Base-by-base conservation (phyloP, 2,797 vertebrate species). In the Chiropotes sagulatus region DNA sequence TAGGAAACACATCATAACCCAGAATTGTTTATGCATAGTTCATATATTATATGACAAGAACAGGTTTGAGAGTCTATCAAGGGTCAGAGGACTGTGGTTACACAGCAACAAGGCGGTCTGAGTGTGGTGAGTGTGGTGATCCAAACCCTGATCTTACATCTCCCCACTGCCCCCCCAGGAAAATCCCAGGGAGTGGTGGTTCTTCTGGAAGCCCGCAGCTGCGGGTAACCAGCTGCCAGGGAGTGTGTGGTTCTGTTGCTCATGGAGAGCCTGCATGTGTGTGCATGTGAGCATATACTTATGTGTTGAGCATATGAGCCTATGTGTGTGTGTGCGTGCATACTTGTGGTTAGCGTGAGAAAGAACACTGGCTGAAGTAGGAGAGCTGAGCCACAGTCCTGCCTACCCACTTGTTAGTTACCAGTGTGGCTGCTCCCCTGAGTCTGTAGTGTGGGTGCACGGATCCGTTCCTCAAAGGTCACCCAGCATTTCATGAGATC, bases 21-120 rank as follows among this genome's bases (percentile, higher is more conserved):
- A 78, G 94, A 81, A 54, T 48, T 97, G 96, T 97, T 97, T 96
- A 96, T 70, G 89, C 87, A 57, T 84, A 95, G 94, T 96, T 97
- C 86, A 33, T 80, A 72, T 94, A 93, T 96, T 93, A 94, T 72
- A 73, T 94, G 98, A 96, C 91, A 41, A 89, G 95, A 78, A 79
- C 14, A 44, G 91, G 30, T 91, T 81, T 39, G 86, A 80, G 94
- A 83, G 94, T 48, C 20, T 54, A 61, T 24, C 46, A 33, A 36
- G 54, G 96, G 97, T 92, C 97, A 81, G 4, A 33, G 96, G 88
- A 39, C 39, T 95, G 93, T 8, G 97, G 95, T 92, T 86, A 67
- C 67, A 22, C 17, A 2, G 95, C 82, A 80, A 95, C 48, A 4
- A 70, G 97, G 88, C 0, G 52, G 75, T 84, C 88, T 36, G 88